phyloP scores from a whole-genome alignment of 2,888 invertebrate species.

The Yponomeuta cagnagella region DNA sequence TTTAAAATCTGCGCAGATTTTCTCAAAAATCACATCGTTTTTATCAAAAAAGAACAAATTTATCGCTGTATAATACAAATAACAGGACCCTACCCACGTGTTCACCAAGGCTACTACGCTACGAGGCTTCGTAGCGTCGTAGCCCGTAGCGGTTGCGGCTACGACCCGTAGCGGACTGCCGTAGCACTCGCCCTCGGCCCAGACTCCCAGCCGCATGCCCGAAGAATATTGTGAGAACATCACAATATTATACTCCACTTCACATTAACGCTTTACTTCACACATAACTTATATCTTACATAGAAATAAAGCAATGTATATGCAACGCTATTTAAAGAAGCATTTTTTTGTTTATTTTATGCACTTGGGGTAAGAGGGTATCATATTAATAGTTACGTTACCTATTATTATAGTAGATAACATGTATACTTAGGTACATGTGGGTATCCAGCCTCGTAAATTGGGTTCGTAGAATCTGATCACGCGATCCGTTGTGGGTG shows the following conservation, averaged over 20 bases:
- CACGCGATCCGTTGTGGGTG: too few species aligned
- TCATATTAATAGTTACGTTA: neutral
- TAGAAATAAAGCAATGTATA: neutral
- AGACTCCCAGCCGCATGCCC: constrained; percentile 24
- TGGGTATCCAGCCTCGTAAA: too few species aligned
- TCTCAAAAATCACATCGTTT: too few species aligned
- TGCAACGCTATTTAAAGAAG: neutral
- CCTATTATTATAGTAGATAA: neutral
- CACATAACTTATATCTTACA: neutral
- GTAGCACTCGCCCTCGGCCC: constrained; percentile 15
- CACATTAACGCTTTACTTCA: neutral
- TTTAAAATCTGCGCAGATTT: too few species aligned
- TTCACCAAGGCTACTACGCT: constrained; percentile 13
- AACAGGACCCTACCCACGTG: constrained; percentile 11
- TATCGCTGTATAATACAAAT: neutral
- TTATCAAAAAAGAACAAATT: neutral
- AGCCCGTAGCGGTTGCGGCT: constrained; percentile 50
- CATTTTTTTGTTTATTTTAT: neutral
- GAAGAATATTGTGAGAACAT: constrained; percentile 28
- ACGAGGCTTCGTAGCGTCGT: constrained; percentile 32
- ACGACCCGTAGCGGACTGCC: constrained; percentile 64
- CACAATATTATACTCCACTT: constrained; percentile 21
- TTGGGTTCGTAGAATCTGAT: too few species aligned
- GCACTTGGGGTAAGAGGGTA: neutral
- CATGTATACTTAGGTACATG: neutral